Evolutionary conservation across 2,888 invertebrate species (phyloP).

Genomic region (Mesochorus sp.): DNA sequence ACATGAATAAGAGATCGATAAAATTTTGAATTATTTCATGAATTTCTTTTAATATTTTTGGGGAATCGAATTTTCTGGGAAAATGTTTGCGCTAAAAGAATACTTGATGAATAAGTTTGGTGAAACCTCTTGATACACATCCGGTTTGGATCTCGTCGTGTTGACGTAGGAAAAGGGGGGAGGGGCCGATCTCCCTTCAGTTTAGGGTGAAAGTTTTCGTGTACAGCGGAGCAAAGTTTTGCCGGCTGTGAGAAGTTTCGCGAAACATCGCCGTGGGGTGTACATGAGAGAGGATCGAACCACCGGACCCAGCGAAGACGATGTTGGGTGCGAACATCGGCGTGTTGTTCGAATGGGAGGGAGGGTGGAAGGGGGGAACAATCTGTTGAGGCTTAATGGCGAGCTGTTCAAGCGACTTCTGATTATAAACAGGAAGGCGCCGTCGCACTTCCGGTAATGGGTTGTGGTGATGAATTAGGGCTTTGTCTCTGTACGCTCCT

Average conservation of each 20-base stretch:
- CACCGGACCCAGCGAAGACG: slow-evolving; percentile 24
- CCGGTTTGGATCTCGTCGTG: slow-evolving; percentile 13
- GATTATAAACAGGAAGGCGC: slow-evolving; percentile 59
- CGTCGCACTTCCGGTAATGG: slow-evolving; percentile 33
- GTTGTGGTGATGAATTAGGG: slow-evolving; percentile 14
- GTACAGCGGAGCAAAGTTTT: slow-evolving; percentile 17
- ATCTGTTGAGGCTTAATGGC: slow-evolving; percentile 39
- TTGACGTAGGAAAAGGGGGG: slow-evolving; percentile 17
- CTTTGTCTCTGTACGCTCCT: slow-evolving; percentile 16
- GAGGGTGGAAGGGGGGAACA: not conserved
- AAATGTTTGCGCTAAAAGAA: not conserved
- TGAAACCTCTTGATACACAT: slow-evolving; percentile 20
- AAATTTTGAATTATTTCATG: too few species aligned
- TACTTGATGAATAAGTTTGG: slow-evolving; percentile 15
- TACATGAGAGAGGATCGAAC: slow-evolving; percentile 3
- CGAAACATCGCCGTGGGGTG: slow-evolving; percentile 38
- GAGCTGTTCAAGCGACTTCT: slow-evolving; percentile 36
- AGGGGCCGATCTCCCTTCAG: not conserved
- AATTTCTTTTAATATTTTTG: too few species aligned
- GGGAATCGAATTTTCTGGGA: not conserved
- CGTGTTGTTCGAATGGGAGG: slow-evolving; percentile 28
- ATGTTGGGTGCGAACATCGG: not conserved
- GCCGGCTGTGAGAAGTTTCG: slow-evolving; percentile 1
- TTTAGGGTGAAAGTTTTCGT: slow-evolving; percentile 22
- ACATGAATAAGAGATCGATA: too few species aligned